Conservation (phyloP, 1,140 invertebrate species). For the Coelopa frigida region DNA sequence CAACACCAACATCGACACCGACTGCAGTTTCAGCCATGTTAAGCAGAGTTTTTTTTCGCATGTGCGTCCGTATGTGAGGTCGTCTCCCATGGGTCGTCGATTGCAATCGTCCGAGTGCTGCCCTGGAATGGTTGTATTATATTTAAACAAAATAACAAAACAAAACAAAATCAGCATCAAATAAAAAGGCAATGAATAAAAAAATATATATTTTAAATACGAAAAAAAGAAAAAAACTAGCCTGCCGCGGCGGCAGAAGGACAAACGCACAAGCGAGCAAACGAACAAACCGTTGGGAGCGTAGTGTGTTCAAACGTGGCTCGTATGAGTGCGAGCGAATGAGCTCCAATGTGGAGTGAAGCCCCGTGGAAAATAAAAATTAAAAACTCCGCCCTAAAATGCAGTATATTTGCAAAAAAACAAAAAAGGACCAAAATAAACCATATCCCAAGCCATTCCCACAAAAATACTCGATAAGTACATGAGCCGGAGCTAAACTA, state of each 20-base stretch:
- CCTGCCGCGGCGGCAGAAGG: conserved; percentile 20
- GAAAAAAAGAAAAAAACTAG: conserved; percentile 18
- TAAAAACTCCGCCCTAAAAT: conserved; percentile 43
- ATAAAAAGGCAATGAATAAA: conserved; percentile 12
- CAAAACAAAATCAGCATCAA: conserved; percentile 13
- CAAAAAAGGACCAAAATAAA: background rate
- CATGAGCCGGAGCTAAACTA: too few species aligned
- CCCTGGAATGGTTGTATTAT: conserved; percentile 8
- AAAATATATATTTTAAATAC: conserved; percentile 1
- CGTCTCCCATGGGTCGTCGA: too few species aligned
- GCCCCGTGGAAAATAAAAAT: conserved; percentile 32
- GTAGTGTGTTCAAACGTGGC: too few species aligned
- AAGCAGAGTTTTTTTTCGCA: too few species aligned
- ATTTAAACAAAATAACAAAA: conserved; percentile 28
- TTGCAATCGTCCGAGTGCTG: too few species aligned
- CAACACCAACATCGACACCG: too few species aligned
- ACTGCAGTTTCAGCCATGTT: too few species aligned
- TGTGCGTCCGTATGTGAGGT: too few species aligned
- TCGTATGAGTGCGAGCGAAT: too few species aligned
- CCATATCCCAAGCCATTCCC: too few species aligned
- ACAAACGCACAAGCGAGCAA: conserved; percentile 3
- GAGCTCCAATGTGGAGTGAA: too few species aligned
- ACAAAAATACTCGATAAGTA: too few species aligned
- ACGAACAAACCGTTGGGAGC: conserved; percentile 5
- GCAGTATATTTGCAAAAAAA: conserved; percentile 12